Conservation (phyloP, 2,113 vertebrate species). For the Climacteris rufus region DNA sequence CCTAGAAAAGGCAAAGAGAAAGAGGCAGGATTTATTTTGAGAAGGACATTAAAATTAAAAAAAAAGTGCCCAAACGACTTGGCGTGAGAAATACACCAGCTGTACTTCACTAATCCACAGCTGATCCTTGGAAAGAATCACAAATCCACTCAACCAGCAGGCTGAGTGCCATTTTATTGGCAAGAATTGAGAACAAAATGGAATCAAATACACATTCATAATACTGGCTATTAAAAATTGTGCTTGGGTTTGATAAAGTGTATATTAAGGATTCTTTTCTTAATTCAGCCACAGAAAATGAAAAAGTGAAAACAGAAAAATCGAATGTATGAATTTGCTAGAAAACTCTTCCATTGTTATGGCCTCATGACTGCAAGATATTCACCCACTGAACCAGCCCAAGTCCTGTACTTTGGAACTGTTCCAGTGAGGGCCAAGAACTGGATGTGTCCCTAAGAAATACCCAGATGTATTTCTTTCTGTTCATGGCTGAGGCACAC, state of each 20-base stretch:
- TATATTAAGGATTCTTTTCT: not conserved
- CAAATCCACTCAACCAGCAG: slow-evolving; percentile 32
- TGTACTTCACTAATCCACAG: slow-evolving; percentile 46
- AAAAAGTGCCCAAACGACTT: not conserved
- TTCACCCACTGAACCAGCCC: not conserved
- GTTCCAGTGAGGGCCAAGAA: not conserved
- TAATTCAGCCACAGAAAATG: not conserved
- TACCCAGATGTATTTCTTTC: not conserved
- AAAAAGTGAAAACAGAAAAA: not conserved
- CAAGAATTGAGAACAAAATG: slow-evolving; percentile 1
- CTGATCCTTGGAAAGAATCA: slow-evolving; percentile 47
- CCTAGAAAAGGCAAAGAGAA: not conserved
- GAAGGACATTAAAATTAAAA: not conserved
- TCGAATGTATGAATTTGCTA: not conserved
- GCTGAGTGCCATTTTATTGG: slow-evolving; percentile 13
- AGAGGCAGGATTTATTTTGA: not conserved
- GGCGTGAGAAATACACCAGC: slow-evolving; percentile 30
- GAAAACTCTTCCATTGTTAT: not conserved
- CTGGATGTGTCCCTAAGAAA: not conserved
- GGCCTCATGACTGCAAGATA: not conserved
- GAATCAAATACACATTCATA: not conserved
- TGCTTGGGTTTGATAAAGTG: not conserved
- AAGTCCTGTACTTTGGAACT: not conserved
- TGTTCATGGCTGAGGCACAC: not conserved
- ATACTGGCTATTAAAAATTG: not conserved